Base-by-base conservation (phyloP, 2,888 invertebrate species). In the Orthosia cruda region DNA sequence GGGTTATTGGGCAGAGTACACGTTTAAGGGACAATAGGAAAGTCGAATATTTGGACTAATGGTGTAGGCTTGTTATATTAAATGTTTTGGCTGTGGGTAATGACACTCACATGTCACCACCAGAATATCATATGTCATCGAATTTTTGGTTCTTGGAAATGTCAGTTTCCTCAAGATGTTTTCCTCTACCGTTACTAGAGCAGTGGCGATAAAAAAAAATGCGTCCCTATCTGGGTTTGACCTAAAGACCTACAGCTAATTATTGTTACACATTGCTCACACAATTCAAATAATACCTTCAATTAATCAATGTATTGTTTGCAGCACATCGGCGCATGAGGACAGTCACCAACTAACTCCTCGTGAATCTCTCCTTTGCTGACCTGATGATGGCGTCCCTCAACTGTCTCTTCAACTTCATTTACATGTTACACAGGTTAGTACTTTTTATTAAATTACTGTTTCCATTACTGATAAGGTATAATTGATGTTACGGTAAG, bases 321-420 rank as follows among this genome's bases (percentile, higher is more conserved):
- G 57, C 97, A 98, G 98, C 98, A 71, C 98, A 98, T 92, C 97
- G 98, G 71, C 97, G 98, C 81, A 98, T 98, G 98, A 95, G 99
- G 79, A 99, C 99, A 0, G 98, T 99, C 13, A 99, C 99, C 67
- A 99, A 99, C 95, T 99, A 99, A 95, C 99, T 99, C 94, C 97
- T 99, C 81, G 98, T 99, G 81, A 99, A 99, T 93, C 97, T 99
- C 71, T 99, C 99, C 74, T 97, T 98, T 59, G 98, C 99, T 32
- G 99, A 99, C 91, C 97, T 99, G 82, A 97, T 99, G 94, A 98
- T 99, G 97, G 98, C 99, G 0, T 97, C 98, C 4, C 97, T 99
- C 88, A 99, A 99, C 94, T 98, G 99, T 89, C 97, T 98, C 82
- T 99, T 99, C 97, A 99, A 99, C 95, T 99, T 98, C 92, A 98